Base-by-base conservation (phyloP, 2,797 vertebrate genomes). In the Pagetopsis macropterus region DNA sequence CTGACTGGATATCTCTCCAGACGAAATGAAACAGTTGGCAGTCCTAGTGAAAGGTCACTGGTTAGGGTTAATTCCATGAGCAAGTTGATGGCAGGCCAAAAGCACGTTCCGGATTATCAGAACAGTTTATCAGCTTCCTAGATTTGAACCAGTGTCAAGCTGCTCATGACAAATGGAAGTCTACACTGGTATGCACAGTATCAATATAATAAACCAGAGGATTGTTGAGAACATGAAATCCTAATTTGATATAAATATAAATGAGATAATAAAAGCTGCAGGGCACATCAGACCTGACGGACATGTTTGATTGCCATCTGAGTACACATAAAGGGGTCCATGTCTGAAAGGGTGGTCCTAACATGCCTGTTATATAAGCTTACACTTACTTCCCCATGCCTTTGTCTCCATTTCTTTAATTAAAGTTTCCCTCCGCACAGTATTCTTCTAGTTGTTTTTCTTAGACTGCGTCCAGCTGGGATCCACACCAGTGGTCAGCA, bases 401-500 rank as follows among this genome's bases (percentile, higher is more conserved):
- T 71, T 58, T 41, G 13, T 44, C 40, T 48, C 31, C 9, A 19
- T 57, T 27, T 45, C 7, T n/a, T 66, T 9, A 17, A 63, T 21
- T 58, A 33, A 17, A 8, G 21, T 31, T 57, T 43, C 19, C 54
- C 56, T 21, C 15, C 15, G 9, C 21, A 8, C 58, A 43, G 49
- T 59, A 54, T 33, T 27, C 54, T 16, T 62, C 52, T 48, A 48
- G 51, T 9, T 52, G 70, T 67, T 10, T 27, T 41, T 51, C 56
- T 70, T 68, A 77, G 83, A 81, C 70, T 58, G 79, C 37, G 40
- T 72, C 84, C 85, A 66, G 86, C 89, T 73, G 83, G 37, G 82
- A 27, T 27, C 57, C 67, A 68, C 76, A 67, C 70, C 83, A 57
- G 68, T 31, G 55, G 49, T 46, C 69, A 65, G 76, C 83, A 78